Percentiles rank a stretch among this genome's conserved stretches.
phyloP scores from a whole-genome alignment of 2,797 vertebrate genomes.

The Taenioides sp. region DNA sequence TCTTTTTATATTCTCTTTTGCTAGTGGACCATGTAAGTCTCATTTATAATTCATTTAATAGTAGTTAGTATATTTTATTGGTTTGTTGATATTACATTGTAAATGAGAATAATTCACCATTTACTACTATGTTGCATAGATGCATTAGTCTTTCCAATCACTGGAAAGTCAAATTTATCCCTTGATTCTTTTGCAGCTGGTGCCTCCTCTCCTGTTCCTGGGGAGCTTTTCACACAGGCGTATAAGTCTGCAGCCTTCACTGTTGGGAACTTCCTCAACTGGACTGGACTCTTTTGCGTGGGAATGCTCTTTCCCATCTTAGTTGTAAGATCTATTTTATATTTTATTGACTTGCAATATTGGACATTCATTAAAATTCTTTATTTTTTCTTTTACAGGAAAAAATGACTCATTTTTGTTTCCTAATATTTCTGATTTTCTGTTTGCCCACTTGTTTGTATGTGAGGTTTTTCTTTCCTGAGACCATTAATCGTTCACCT shows the following conservation, averaged over 20 bases:
- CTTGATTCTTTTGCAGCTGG: constrained; percentile 57
- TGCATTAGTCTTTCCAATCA: background rate
- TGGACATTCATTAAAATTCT: background rate
- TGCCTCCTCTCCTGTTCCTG: constrained; percentile 66
- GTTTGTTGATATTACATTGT: background rate
- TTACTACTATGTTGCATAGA: background rate
- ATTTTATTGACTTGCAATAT: background rate
- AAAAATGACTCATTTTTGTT: constrained; percentile 77
- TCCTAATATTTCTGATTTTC: constrained; percentile 71
- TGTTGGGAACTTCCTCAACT: constrained; percentile 69
- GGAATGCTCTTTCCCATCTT: constrained; percentile 83
- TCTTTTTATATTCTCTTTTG: constrained; percentile 63
- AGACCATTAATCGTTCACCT: constrained; percentile 65
- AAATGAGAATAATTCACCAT: background rate
- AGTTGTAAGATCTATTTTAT: constrained; percentile 70
- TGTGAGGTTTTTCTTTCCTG: constrained; percentile 63
- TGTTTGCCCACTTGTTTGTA: constrained; percentile 49
- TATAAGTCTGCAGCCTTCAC: constrained; percentile 77
- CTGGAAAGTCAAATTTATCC: background rate
- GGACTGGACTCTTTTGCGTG: constrained; percentile 77
- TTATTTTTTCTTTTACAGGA: constrained; percentile 66
- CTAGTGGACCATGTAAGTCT: constrained; percentile 65
- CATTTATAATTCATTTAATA: background rate
- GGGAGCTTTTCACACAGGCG: constrained; percentile 80
- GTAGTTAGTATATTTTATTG: background rate